Evolutionary conservation across 2,888 invertebrate genomes (phyloP).

Genomic region (Dryadula phaetusa): DNA sequence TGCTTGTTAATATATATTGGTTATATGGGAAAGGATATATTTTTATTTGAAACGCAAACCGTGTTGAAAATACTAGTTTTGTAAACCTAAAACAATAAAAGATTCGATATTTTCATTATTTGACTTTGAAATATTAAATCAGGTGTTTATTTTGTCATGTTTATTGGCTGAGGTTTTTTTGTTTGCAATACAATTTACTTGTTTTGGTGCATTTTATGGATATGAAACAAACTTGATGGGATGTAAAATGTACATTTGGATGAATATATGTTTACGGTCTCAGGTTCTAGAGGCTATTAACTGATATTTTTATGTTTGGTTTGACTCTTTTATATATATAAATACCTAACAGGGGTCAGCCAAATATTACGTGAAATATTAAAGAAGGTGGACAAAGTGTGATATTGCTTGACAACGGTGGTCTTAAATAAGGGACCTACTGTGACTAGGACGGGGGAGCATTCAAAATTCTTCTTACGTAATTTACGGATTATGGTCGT

Average conservation of each 20-base stretch:
- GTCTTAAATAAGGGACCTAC: too few relatives aligned
- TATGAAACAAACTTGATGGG: constrained; percentile 32
- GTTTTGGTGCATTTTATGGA: constrained; percentile 39
- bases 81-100: constrained; percentile 26
- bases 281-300: constrained; percentile 23
- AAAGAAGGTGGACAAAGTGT: too few relatives aligned
- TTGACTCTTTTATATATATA: not conserved
- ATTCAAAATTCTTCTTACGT: too few relatives aligned
- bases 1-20: not conserved
- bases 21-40: too few relatives aligned
- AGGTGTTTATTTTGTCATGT: constrained; percentile 39
- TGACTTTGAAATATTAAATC: constrained; percentile 35
- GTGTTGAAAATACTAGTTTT: not conserved
- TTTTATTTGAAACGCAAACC: not conserved
- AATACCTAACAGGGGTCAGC: too few relatives aligned
- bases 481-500: too few relatives aligned
- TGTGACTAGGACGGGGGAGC: too few relatives aligned
- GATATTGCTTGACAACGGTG: too few relatives aligned
- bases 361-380: too few relatives aligned
- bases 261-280: constrained; percentile 16
- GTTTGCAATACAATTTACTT: constrained; percentile 37
- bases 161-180: constrained; percentile 35
- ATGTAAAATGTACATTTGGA: constrained; percentile 30
- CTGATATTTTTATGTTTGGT: constrained; percentile 14
- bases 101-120: constrained; percentile 31